Evolutionary conservation across 2,113 vertebrate genomes (phyloP).

Genomic region (Amblyopsis rosae): DNA sequence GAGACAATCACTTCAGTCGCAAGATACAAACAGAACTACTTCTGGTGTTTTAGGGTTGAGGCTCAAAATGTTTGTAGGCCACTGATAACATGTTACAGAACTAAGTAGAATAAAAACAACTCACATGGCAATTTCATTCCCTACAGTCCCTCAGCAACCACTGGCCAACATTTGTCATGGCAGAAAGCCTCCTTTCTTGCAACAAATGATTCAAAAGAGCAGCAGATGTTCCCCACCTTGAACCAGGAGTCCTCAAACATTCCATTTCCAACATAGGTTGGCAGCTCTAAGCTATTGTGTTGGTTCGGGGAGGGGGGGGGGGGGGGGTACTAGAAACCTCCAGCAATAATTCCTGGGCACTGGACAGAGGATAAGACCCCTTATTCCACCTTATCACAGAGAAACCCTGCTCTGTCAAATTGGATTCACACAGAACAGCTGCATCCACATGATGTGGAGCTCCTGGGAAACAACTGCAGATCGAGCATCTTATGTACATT

Average conservation of each 20-base stretch:
- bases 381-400: slow-evolving; percentile 51
- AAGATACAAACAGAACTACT: too few species aligned
- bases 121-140: slow-evolving; percentile 17
- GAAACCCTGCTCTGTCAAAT: slow-evolving; percentile 72
- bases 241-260: slow-evolving; percentile 34
- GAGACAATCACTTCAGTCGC: too few species aligned
- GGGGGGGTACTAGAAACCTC: slow-evolving; percentile 19
- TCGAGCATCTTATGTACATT: too few species aligned
- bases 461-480: slow-evolving; percentile 4
- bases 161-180: slow-evolving; percentile 29
- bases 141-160: slow-evolving; percentile 18
- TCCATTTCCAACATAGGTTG: slow-evolving; percentile 7
- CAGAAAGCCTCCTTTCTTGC: slow-evolving; percentile 22
- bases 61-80: too few species aligned
- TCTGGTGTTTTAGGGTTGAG: too few species aligned
- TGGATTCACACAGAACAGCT: slow-evolving; percentile 57
- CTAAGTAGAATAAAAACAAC: too few species aligned
- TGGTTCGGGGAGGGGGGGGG: not conserved
- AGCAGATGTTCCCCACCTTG: slow-evolving; percentile 4
- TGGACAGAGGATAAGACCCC: slow-evolving; percentile 38
- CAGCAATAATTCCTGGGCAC: slow-evolving; percentile 22
- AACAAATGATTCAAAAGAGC: slow-evolving; percentile 23
- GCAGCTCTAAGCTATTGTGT: not conserved
- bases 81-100: slow-evolving; percentile 5
- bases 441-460: slow-evolving; percentile 23